Percentiles rank a stretch among this genome's conserved stretches.
Conservation (phyloP, 2,888 invertebrate genomes). For the Tiliacea aurago region DNA sequence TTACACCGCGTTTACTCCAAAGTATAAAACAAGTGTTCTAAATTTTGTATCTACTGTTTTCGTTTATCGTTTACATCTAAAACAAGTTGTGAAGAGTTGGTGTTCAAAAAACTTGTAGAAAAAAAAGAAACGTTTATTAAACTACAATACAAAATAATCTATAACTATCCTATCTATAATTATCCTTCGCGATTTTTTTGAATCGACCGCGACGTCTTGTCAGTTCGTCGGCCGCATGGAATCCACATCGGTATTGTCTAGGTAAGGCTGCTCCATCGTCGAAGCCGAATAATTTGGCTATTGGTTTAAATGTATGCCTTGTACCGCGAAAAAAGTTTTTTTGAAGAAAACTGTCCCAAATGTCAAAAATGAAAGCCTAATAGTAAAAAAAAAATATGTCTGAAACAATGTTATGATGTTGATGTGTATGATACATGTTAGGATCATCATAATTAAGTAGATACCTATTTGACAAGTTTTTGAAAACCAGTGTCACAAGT, state of each 20-base stretch:
- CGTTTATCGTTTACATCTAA: background rate
- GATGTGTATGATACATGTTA: background rate
- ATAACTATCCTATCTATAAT: too few species aligned
- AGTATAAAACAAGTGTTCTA: background rate
- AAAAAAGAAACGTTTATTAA: too few species aligned
- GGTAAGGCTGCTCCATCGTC: too few species aligned
- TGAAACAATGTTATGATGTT: background rate
- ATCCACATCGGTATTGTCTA: too few species aligned
- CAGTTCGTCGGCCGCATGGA: too few species aligned
- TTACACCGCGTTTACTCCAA: background rate
- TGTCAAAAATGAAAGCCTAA: background rate
- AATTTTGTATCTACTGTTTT: background rate
- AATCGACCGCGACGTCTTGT: too few species aligned
- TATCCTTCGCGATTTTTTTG: too few species aligned
- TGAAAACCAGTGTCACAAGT: background rate
- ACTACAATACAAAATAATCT: too few species aligned
- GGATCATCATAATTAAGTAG: background rate
- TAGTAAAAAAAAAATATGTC: background rate
- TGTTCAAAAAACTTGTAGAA: too few species aligned
- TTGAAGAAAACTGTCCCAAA: background rate
- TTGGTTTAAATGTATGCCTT: too few species aligned
- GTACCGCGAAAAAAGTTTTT: too few species aligned
- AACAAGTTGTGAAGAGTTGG: background rate
- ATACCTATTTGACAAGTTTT: constrained; percentile 1
- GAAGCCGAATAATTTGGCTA: too few species aligned